phyloP scores from a whole-genome alignment of 2,113 vertebrate species.

The Monopterus albus region DNA sequence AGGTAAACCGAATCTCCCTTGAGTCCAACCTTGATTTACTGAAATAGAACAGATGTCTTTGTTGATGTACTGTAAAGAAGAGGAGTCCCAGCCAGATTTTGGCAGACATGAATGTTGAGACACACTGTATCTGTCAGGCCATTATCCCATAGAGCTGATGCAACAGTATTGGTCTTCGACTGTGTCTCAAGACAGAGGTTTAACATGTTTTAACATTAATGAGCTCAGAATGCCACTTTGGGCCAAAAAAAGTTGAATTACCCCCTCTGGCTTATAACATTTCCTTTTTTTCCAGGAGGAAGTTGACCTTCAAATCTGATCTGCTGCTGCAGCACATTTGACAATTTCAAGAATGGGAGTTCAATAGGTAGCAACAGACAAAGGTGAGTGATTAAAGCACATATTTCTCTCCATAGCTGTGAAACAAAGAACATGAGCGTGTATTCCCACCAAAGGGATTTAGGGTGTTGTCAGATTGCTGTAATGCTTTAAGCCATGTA shows the following conservation, averaged over 20 bases:
- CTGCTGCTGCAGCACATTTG: slow-evolving; percentile 27
- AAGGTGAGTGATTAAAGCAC: slow-evolving; percentile 25
- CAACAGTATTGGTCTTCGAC: slow-evolving; percentile 32
- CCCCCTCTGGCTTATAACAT: slow-evolving; percentile 14
- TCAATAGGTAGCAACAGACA: slow-evolving; percentile 31
- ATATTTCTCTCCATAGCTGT: not conserved
- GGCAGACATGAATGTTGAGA: slow-evolving; percentile 22
- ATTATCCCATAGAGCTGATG: slow-evolving; percentile 54
- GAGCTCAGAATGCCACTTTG: slow-evolving; percentile 48
- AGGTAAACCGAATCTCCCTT: not conserved
- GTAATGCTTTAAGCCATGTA: slow-evolving; percentile 20
- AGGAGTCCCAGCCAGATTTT: slow-evolving; percentile 13
- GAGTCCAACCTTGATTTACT: slow-evolving; percentile 16
- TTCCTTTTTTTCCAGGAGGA: slow-evolving; percentile 4
- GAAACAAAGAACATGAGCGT: slow-evolving; percentile 15
- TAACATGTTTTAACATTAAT: slow-evolving; percentile 70
- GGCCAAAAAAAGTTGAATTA: slow-evolving; percentile 48
- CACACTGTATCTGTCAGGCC: slow-evolving; percentile 33
- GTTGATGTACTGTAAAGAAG: not conserved
- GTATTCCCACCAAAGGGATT: slow-evolving; percentile 4
- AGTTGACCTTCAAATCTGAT: slow-evolving; percentile 48
- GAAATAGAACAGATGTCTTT: slow-evolving; percentile 26
- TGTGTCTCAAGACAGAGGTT: slow-evolving; percentile 34
- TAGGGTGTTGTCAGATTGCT: slow-evolving; percentile 19
- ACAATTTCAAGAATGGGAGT: slow-evolving; percentile 22